Base-by-base conservation (phyloP, 2,888 invertebrate genomes). In the Phaedon cochleariae region DNA sequence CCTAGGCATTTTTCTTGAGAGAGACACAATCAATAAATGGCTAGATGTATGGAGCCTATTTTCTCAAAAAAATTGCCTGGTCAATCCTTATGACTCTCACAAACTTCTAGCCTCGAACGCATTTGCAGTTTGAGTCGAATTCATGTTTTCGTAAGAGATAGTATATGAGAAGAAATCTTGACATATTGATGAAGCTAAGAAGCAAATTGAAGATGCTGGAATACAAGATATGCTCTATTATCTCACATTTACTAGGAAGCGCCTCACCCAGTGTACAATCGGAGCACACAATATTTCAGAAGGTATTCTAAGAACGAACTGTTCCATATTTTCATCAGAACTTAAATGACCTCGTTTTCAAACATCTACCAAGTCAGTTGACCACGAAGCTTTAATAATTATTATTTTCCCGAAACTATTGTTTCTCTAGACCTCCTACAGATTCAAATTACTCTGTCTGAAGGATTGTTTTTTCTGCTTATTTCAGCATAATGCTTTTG, bases 21-120 rank as follows among this genome's bases (percentile, higher is more conserved):
- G 80, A 80, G 80, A 80, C 79, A 80, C 79, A 80, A 80, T 79
- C 79, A 78, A 76, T 77, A 73, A 73, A 15, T 41, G 41, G 60
- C 62, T 59, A 55, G 67, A 62, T 70, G 70, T 59, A 59, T 37
- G 31, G 29, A 51, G 65, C 67, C 64, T 46, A 46, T 66, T 65
- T 21, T 60, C 67, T 62, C 70, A 70, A 63, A 53, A 65, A 70
- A 65, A 59, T 52, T 64, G 26, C 65, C 64, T 63, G 62, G 57
- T 21, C 41, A 15, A 41, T 15, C 41, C 15, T 4, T 4, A 15
- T 15, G 15, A 15, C 6, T 41, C 1, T 41, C 41, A 15, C 41
- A 41, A 41, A 34, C 9, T 2, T 7, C 31, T 34, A 5, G 6
- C 26, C 6, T 26, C 34, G 2, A 34, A 34, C 34, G 6, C 6